Percentiles rank a stretch among this genome's conserved stretches.
phyloP scores from a whole-genome alignment of 2,888 invertebrate genomes.

The Harpalus rufipes region DNA sequence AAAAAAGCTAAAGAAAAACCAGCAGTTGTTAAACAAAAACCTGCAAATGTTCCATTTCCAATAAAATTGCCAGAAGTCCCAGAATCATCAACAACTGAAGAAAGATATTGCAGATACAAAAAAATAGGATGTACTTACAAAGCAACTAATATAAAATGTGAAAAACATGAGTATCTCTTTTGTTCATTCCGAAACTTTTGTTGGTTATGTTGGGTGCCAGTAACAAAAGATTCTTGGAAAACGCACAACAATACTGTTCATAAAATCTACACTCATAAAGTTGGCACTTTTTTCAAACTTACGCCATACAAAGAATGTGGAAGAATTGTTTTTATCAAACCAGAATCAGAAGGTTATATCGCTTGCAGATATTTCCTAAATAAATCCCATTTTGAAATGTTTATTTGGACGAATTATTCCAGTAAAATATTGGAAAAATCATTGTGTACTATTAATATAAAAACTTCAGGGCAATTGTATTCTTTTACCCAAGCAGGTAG shows the following conservation, averaged over 20 bases:
- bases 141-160: constrained; percentile 17
- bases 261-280: neutral
- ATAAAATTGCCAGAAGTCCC: neutral
- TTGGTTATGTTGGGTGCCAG: neutral
- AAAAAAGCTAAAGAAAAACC: neutral
- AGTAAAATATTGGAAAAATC: neutral
- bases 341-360: neutral
- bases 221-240: neutral
- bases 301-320: neutral
- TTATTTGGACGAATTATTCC: neutral
- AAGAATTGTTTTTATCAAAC: neutral
- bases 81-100: neutral
- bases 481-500: neutral
- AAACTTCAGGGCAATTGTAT: neutral
- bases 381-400: neutral
- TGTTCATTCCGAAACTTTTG: constrained; percentile 7
- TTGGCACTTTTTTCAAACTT: neutral
- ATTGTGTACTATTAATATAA: neutral
- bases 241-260: neutral
- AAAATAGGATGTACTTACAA: neutral
- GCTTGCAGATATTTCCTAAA: neutral
- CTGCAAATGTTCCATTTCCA: neutral
- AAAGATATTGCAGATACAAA: neutral
- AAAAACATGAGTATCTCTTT: constrained; percentile 12
- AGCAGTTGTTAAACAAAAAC: neutral